A percentile compares a stretch with the other conserved stretches of the same genome.
Conservation (phyloP, 2,888 invertebrate species). For the Apodemia zela region DNA sequence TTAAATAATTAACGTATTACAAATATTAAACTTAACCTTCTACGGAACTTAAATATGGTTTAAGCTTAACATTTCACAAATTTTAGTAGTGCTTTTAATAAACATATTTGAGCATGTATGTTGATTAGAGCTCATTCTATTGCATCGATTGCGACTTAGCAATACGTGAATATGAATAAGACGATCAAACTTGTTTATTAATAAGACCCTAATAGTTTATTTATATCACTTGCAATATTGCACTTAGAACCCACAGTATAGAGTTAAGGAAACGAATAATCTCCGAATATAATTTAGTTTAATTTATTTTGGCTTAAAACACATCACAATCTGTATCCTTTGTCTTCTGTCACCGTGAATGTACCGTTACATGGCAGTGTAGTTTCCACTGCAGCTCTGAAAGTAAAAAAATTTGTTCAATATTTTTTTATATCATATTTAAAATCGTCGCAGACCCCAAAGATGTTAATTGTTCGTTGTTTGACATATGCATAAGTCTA, state of each 20-base stretch:
- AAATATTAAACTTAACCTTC: not conserved
- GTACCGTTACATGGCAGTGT: constrained; percentile 62
- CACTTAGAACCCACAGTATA: not conserved
- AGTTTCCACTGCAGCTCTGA: constrained; percentile 36
- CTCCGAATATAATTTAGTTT: not conserved
- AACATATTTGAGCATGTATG: too few relatives aligned
- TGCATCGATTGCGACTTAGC: too few relatives aligned
- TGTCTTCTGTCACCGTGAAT: constrained; percentile 62
- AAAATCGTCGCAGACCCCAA: too few relatives aligned
- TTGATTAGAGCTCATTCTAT: too few relatives aligned
- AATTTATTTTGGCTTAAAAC: not conserved
- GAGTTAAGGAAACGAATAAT: not conserved
- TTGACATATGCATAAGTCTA: too few relatives aligned
- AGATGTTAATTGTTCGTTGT: too few relatives aligned
- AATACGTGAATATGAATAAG: too few relatives aligned
- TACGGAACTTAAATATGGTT: not conserved
- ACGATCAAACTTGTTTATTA: not conserved
- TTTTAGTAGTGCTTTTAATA: not conserved
- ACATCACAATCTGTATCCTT: constrained; percentile 47
- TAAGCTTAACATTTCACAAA: not conserved
- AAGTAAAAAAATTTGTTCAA: not conserved
- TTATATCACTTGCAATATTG: not conserved
- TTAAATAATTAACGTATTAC: too few relatives aligned
- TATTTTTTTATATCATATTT: too few relatives aligned
- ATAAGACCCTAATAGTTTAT: not conserved